Conservation (phyloP, 2,797 vertebrate genomes). For the Diceros bicornis region DNA sequence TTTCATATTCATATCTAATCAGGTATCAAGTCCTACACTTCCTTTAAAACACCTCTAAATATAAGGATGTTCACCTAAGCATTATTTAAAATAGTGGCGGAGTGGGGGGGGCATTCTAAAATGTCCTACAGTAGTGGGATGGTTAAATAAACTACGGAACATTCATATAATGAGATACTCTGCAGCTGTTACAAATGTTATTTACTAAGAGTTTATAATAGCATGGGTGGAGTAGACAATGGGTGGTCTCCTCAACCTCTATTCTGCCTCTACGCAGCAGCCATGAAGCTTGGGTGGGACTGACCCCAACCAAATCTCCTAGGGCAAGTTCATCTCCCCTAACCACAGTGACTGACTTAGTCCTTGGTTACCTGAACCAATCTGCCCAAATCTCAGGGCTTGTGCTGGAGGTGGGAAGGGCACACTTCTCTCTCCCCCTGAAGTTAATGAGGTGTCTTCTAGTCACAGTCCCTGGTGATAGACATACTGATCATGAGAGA, state of each 20-base stretch:
- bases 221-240: not conserved
- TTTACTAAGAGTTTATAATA: not conserved
- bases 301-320: not conserved
- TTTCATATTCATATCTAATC: not conserved
- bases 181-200: not conserved
- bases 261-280: not conserved
- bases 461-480: not conserved
- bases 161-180: not conserved
- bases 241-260: not conserved
- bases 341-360: not conserved
- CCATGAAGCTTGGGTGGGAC: not conserved
- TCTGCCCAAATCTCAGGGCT: not conserved
- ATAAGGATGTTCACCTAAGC: not conserved
- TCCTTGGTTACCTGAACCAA: not conserved
- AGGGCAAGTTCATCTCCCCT: not conserved
- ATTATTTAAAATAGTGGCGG: not conserved
- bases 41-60: constrained; percentile 18
- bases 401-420: not conserved
- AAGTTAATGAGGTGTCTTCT: not conserved
- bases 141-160: not conserved
- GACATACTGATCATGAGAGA: not conserved
- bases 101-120: not conserved
- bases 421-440: not conserved
- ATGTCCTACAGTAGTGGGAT: not conserved
- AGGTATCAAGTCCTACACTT: not conserved